A percentile compares a stretch with the other conserved stretches of the same genome.
phyloP scores from a whole-genome alignment of 2,888 invertebrate species.

The Polylopha cassiicola region DNA sequence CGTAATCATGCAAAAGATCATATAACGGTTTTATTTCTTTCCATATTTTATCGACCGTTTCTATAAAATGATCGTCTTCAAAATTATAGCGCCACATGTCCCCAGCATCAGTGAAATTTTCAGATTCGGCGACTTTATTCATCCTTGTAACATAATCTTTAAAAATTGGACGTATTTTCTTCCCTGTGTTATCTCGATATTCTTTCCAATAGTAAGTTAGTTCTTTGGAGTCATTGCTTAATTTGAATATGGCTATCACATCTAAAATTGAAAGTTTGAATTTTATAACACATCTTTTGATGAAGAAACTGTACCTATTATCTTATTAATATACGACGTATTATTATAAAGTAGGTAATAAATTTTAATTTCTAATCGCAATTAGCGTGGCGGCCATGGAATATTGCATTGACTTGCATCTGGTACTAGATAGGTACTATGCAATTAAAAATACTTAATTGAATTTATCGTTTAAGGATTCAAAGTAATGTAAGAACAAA shows the following conservation, averaged over 20 bases:
- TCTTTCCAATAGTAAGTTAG: constrained; percentile 80
- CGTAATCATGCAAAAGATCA: constrained; percentile 79
- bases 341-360: too few species aligned
- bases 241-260: constrained; percentile 59
- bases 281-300: too few species aligned
- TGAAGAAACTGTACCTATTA: too few species aligned
- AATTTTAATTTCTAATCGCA: too few species aligned
- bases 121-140: constrained; percentile 78
- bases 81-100: constrained; percentile 68
- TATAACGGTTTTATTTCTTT: constrained; percentile 80
- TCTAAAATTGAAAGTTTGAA: constrained; percentile 48
- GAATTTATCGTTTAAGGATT: background rate
- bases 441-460: background rate
- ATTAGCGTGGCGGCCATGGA: too few species aligned
- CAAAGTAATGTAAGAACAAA: constrained; percentile 1
- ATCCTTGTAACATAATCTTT: constrained; percentile 78
- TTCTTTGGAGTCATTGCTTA: constrained; percentile 78
- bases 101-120: constrained; percentile 68
- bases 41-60: constrained; percentile 73
- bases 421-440: background rate
- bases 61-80: constrained; percentile 58
- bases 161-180: constrained; percentile 77
- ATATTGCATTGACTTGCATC: too few species aligned
- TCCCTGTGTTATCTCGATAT: constrained; percentile 81
- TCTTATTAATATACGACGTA: too few species aligned